phyloP scores from a whole-genome alignment of 2,113 vertebrate species.

The Mustela lutreola region DNA sequence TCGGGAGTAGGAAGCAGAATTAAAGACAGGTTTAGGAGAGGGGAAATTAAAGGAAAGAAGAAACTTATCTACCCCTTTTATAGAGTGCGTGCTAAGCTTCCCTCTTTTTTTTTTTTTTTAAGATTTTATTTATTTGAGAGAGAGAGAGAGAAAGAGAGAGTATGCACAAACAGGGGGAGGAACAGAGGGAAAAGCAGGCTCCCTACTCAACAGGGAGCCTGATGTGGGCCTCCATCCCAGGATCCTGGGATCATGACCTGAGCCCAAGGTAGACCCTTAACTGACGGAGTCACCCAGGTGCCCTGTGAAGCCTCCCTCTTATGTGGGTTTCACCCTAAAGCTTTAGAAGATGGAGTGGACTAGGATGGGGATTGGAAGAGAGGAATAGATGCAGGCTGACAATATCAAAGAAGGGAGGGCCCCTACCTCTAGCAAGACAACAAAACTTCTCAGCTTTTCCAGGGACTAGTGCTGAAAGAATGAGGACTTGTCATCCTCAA shows the following conservation, averaged over 20 bases:
- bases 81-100: background rate
- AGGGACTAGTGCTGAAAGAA: slow-evolving; percentile 25
- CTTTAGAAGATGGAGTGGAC: background rate
- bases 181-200: no score
- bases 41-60: background rate
- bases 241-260: no score
- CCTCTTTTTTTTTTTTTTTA: background rate
- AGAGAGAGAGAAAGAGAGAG: background rate
- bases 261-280: no score
- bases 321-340: background rate
- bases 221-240: no score
- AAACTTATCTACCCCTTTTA: background rate
- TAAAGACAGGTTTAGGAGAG: slow-evolving; percentile 27
- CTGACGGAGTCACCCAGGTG: no score
- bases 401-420: background rate
- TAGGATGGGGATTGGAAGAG: background rate
- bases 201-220: no score
- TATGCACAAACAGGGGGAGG: no score
- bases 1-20: background rate
- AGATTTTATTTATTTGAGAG: background rate
- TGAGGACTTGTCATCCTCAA: background rate
- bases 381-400: background rate
- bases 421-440: background rate
- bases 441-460: background rate
- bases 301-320: background rate